These are phyloP conservation scores for Sipha flava DNA, from an alignment of 1,140 invertebrate genomes.

Conservation along the genomic window DNA sequence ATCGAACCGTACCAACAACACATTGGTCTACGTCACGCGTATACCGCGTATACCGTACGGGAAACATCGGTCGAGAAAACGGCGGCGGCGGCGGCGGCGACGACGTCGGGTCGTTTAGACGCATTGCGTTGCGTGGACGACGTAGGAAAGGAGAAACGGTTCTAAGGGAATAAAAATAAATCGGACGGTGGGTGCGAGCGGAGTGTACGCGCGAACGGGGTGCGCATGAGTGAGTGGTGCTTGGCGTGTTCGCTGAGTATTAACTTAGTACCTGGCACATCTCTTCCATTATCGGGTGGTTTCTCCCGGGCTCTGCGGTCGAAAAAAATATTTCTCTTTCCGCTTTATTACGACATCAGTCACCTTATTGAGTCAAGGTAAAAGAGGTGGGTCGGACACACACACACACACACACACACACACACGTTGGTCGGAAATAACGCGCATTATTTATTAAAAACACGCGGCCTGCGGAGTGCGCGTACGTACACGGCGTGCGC, in stretches of 20 bases:
- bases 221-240: not conserved
- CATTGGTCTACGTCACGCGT: no score
- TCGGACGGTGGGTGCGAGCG: no score
- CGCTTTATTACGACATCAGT: slow-evolving; percentile 18
- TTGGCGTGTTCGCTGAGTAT: slow-evolving; percentile 17
- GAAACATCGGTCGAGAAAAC: no score
- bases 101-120: no score
- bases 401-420: not conserved
- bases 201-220: no score
- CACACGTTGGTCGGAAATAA: not conserved
- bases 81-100: no score
- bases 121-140: no score
- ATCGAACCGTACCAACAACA: no score
- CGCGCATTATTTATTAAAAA: slow-evolving; percentile 14
- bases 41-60: no score
- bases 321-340: not conserved
- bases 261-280: slow-evolving; percentile 13
- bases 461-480: not conserved
- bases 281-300: slow-evolving; percentile 13
- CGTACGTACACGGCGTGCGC: not conserved
- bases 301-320: not conserved
- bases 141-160: no score
- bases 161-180: not conserved
- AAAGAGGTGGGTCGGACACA: not conserved
- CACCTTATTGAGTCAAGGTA: not conserved